Conservation (phyloP, 2,888 invertebrate genomes). For the Caenorhabditis sp. region DNA sequence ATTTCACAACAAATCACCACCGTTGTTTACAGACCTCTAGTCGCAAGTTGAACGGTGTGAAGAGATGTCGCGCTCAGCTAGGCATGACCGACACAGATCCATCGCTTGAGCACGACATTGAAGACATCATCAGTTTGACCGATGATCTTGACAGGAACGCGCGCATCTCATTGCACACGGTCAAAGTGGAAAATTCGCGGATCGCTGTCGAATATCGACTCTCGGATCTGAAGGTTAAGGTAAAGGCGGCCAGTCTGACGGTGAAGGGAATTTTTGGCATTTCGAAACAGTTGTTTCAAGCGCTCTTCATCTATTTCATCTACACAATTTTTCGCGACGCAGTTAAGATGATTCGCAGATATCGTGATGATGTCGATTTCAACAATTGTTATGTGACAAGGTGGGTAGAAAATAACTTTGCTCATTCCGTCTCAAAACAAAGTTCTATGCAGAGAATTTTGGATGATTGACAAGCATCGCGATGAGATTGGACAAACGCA, state of each 20-base stretch:
- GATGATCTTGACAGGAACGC: constrained; percentile 55
- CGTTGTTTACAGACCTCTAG: constrained; percentile 19
- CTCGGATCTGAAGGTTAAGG: constrained; percentile 54
- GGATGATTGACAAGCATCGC: constrained; percentile 62
- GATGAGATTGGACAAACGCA: constrained; percentile 26
- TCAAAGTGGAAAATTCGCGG: constrained; percentile 56
- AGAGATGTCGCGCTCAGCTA: constrained; percentile 28
- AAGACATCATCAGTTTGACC: constrained; percentile 50
- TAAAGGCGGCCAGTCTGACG: constrained; percentile 40
- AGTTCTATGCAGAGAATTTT: constrained; percentile 52
- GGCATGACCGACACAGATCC: constrained; percentile 27
- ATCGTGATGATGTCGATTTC: constrained; percentile 61
- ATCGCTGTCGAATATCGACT: constrained; percentile 56
- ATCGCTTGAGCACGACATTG: constrained; percentile 38
- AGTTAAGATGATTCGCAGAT: constrained; percentile 55
- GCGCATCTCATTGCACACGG: constrained; percentile 55
- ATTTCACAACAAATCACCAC: too few relatives aligned
- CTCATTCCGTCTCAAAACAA: too few relatives aligned
- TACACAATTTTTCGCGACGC: constrained; percentile 62
- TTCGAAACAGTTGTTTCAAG: constrained; percentile 52
- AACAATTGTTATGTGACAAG: constrained; percentile 58
- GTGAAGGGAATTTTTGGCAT: constrained; percentile 47
- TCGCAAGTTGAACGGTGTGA: constrained; percentile 29
- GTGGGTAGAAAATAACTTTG: constrained; percentile 11
- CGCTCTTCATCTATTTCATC: constrained; percentile 58